phyloP scores from a whole-genome alignment of 1,140 invertebrate species.

The Trichogramma pretiosum region DNA sequence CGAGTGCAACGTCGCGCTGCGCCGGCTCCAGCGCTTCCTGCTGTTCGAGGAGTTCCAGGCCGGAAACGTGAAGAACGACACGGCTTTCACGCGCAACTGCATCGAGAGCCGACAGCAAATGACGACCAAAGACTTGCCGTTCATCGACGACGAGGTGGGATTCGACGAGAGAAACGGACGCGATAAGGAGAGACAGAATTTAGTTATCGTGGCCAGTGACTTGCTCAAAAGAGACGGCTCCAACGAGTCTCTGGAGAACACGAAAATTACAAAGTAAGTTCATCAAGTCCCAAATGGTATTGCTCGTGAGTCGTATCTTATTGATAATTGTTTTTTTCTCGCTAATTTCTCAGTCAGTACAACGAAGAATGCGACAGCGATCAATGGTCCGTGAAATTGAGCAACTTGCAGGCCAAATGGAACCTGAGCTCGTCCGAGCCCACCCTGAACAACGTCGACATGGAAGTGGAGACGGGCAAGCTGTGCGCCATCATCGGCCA shows the following conservation, averaged over 20 bases:
- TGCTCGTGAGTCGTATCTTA: too few relatives aligned
- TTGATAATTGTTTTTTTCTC: too few relatives aligned
- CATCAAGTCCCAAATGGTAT: too few relatives aligned
- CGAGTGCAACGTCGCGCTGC: conserved; percentile 51
- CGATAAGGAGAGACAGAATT: neutral
- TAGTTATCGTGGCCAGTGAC: neutral
- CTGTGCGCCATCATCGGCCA: conserved; percentile 55
- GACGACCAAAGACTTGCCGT: conserved; percentile 33
- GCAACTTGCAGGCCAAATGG: conserved; percentile 48
- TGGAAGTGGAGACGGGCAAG: conserved; percentile 47
- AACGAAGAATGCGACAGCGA: conserved; percentile 4
- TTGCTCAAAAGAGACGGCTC: too few relatives aligned
- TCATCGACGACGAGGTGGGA: conserved; percentile 32
- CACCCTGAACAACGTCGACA: conserved; percentile 45
- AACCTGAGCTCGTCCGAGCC: conserved; percentile 28
- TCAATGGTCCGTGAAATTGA: conserved; percentile 36
- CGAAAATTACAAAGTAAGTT: too few relatives aligned
- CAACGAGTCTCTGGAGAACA: too few relatives aligned
- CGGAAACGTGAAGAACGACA: neutral
- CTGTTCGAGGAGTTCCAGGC: conserved; percentile 40
- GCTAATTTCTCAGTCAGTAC: too few relatives aligned
- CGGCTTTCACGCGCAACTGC: too few relatives aligned
- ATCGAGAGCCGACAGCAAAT: conserved; percentile 11
- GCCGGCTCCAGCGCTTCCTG: conserved; percentile 46
- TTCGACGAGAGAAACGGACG: neutral